Conservation (phyloP, 2,113 vertebrate species). For the Antechinus flavipes region DNA sequence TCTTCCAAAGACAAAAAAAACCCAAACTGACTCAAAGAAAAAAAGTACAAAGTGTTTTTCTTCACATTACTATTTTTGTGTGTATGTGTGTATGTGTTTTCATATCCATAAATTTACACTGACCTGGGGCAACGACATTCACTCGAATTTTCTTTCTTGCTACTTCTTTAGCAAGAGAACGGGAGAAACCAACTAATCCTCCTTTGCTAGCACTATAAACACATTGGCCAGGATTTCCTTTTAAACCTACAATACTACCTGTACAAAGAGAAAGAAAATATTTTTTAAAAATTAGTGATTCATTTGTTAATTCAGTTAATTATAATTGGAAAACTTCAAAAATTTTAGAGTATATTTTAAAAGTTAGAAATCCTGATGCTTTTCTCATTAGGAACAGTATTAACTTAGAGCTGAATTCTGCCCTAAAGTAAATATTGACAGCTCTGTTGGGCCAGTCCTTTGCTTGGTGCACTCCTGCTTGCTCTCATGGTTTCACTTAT, state of each 20-base stretch:
- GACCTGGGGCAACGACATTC: conserved; percentile 95
- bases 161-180: conserved; percentile 95
- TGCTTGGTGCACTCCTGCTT: neutral
- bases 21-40: neutral
- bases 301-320: conserved; percentile 11
- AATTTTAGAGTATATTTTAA: conserved; percentile 21
- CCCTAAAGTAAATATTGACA: neutral
- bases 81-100: conserved; percentile 14
- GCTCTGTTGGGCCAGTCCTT: neutral
- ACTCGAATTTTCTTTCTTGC: conserved; percentile 91
- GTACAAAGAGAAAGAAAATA: conserved; percentile 62
- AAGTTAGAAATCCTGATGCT: conserved; percentile 34
- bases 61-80: conserved; percentile 13
- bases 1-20: neutral
- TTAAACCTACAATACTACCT: conserved; percentile 94
- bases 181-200: conserved; percentile 94
- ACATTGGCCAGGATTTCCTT: conserved; percentile 92
- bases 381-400: neutral
- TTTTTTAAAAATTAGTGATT: neutral
- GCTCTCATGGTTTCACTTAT: neutral
- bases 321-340: conserved; percentile 5
- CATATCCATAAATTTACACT: conserved; percentile 56
- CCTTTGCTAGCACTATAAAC: conserved; percentile 94
- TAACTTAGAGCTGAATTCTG: neutral
- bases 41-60: neutral